Evolutionary conservation across 2,113 vertebrate species (phyloP).

Genomic region (Pelvicachromis taeniatus): DNA sequence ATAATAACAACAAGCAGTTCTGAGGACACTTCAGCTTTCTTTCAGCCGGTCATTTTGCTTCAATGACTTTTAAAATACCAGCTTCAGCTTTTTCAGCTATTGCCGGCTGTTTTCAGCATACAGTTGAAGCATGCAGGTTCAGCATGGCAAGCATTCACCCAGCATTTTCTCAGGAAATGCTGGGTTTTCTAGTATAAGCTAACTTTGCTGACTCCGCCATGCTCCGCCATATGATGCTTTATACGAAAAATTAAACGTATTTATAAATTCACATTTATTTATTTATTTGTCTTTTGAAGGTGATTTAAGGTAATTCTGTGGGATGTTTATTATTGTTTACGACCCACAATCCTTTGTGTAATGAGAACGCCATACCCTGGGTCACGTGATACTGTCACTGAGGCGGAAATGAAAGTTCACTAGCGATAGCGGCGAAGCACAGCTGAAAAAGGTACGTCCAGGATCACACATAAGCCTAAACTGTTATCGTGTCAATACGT

Average conservation of each 20-base stretch:
- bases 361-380: background rate
- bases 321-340: background rate
- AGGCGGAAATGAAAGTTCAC: constrained; percentile 76
- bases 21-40: too few species aligned
- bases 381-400: constrained; percentile 68
- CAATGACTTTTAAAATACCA: too few species aligned
- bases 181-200: too few species aligned
- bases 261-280: background rate
- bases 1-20: too few species aligned
- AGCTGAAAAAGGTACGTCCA: constrained; percentile 64
- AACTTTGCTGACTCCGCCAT: too few species aligned
- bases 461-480: background rate
- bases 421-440: constrained; percentile 51
- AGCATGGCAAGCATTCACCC: too few species aligned
- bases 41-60: too few species aligned
- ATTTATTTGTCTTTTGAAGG: background rate
- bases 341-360: constrained; percentile 53
- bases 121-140: too few species aligned
- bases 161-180: too few species aligned
- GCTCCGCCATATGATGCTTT: too few species aligned
- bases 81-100: too few species aligned
- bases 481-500: background rate
- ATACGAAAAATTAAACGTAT: background rate
- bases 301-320: background rate
- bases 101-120: too few species aligned